Evolutionary conservation across 2,888 invertebrate species (phyloP).

Genomic region (Diachrysia chrysitis): DNA sequence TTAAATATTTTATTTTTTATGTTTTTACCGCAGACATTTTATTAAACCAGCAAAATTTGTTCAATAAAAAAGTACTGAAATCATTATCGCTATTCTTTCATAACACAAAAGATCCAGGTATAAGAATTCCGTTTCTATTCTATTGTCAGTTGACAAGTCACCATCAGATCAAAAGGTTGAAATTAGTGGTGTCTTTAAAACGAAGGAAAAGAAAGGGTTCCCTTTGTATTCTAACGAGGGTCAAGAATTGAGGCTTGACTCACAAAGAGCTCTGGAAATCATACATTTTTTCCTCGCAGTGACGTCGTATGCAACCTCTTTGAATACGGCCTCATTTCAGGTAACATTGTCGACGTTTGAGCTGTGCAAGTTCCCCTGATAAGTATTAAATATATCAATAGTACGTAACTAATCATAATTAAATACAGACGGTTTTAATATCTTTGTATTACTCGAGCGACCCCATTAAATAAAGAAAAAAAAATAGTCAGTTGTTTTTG

Average conservation of each 20-base stretch:
- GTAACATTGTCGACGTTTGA: neutral
- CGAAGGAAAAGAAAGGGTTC: constrained; percentile 65
- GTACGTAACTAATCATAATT: too few species aligned
- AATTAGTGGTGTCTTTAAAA: constrained; percentile 70
- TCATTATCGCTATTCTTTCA: constrained; percentile 1
- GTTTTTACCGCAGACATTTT: neutral
- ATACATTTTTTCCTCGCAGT: constrained; percentile 41
- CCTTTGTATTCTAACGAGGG: constrained; percentile 75
- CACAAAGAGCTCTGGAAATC: constrained; percentile 65
- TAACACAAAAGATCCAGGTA: neutral
- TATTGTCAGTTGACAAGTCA: constrained; percentile 28
- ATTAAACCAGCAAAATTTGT: neutral
- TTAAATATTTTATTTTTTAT: neutral
- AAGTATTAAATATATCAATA: too few species aligned
- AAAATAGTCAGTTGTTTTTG: too few species aligned
- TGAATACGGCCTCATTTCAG: neutral
- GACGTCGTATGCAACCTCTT: neutral
- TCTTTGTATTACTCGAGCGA: too few species aligned
- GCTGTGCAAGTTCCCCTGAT: neutral
- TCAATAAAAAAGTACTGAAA: neutral
- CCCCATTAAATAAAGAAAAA: too few species aligned
- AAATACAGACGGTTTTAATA: too few species aligned
- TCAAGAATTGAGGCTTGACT: constrained; percentile 68
- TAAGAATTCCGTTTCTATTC: constrained; percentile 4
- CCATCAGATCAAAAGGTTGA: constrained; percentile 61